phyloP scores from a whole-genome alignment of 35 echinoderm and acorn worm species.

The Apostichopus parvimensis region DNA sequence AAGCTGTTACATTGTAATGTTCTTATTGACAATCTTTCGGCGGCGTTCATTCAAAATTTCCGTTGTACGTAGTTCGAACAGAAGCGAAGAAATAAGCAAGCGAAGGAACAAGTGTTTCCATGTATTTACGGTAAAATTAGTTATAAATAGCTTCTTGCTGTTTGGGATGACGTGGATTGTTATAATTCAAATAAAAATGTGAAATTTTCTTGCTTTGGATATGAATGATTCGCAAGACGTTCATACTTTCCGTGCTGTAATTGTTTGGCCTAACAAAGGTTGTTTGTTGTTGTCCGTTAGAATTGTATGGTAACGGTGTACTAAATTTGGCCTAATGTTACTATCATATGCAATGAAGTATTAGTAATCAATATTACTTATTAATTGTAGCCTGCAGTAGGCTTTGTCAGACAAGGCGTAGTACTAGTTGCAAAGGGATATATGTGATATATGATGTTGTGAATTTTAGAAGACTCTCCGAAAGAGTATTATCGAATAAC shows the following conservation, averaged over 20 bases:
- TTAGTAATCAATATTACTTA: too few species aligned
- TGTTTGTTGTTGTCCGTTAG: not conserved
- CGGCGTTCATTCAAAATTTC: slow-evolving; percentile 3
- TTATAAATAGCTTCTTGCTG: not conserved
- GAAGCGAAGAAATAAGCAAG: not conserved
- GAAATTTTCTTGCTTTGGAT: too few species aligned
- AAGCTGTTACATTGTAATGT: not conserved
- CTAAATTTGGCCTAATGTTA: not conserved
- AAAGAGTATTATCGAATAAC: too few species aligned
- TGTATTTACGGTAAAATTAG: not conserved
- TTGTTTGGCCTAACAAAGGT: not conserved
- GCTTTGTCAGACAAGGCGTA: too few species aligned
- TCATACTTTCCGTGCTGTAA: too few species aligned
- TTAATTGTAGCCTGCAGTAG: too few species aligned
- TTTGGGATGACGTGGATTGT: not conserved
- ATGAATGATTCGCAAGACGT: too few species aligned
- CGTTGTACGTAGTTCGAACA: not conserved
- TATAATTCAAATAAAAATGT: too few species aligned
- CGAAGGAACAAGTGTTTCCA: not conserved
- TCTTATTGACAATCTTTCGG: not conserved
- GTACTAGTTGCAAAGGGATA: too few species aligned
- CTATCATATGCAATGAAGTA: not conserved
- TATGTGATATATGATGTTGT: too few species aligned
- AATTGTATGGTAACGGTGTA: not conserved
- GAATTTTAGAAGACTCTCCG: too few species aligned